phyloP scores from a whole-genome alignment of 2,113 vertebrate species.

The Alethe castanea region DNA sequence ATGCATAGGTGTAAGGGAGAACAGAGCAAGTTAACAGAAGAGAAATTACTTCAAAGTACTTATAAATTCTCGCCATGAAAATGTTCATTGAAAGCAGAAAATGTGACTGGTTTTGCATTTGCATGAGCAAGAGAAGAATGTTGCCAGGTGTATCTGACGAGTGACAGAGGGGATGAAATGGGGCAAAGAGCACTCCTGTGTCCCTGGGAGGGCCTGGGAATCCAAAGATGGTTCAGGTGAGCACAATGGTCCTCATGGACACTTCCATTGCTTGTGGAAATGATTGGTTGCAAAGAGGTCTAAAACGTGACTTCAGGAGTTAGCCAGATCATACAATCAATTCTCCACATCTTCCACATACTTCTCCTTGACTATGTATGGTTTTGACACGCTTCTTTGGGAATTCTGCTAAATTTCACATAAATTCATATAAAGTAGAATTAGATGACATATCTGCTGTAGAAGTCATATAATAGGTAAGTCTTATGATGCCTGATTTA shows the following conservation, averaged over 20 bases:
- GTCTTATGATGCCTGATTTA: not conserved
- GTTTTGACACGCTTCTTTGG: not conserved
- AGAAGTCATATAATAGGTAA: not conserved
- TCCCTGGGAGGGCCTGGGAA: not conserved
- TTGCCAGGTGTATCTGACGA: not conserved
- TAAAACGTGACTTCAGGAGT: not conserved
- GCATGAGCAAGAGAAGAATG: not conserved
- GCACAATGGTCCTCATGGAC: fast-evolving
- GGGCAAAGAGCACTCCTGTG: not conserved
- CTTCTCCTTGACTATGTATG: not conserved
- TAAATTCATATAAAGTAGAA: not conserved
- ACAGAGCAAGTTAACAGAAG: not conserved
- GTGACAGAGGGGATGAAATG: not conserved
- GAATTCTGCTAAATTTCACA: not conserved
- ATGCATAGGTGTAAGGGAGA: not conserved
- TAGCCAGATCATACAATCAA: not conserved
- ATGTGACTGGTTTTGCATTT: not conserved
- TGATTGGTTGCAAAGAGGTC: not conserved
- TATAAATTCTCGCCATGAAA: not conserved
- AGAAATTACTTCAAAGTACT: not conserved
- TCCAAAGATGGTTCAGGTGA: not conserved
- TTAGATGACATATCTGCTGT: not conserved
- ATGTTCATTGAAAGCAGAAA: not conserved
- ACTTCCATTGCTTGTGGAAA: not conserved
- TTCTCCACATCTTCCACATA: not conserved